phyloP scores from a whole-genome alignment of 2,113 vertebrate species.

The Mesocricetus auratus region DNA sequence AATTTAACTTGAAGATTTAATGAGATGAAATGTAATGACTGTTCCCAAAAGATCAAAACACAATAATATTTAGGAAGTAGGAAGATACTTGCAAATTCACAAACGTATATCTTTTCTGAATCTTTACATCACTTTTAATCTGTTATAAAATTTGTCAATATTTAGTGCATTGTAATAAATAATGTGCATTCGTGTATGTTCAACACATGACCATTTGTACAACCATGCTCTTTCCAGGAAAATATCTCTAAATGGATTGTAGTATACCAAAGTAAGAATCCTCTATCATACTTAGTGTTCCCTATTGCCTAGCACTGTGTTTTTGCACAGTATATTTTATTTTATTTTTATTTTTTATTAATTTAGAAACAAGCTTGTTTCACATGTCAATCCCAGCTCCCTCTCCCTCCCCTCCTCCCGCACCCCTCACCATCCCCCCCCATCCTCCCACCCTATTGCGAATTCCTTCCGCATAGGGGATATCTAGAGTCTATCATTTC shows the following conservation, averaged over 20 bases:
- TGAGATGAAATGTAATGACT: constrained; percentile 44
- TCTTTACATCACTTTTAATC: neutral
- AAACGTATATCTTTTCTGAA: neutral
- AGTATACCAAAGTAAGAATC: neutral
- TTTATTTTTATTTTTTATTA: too few species aligned
- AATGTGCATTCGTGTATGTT: neutral
- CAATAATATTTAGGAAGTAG: neutral
- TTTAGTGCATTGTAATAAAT: neutral
- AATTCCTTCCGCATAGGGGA: too few species aligned
- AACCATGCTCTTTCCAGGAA: neutral
- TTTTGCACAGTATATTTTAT: neutral
- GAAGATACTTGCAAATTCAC: neutral
- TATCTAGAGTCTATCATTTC: too few species aligned
- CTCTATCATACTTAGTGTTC: neutral
- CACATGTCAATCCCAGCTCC: too few species aligned
- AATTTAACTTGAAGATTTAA: constrained; percentile 17
- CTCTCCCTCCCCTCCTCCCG: too few species aligned
- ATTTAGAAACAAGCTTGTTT: too few species aligned
- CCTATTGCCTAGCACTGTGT: neutral
- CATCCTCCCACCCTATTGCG: too few species aligned
- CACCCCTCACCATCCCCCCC: too few species aligned
- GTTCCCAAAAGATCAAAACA: neutral
- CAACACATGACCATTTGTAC: neutral
- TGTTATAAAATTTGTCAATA: neutral
- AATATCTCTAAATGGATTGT: neutral